phyloP scores from a whole-genome alignment of 2,797 vertebrate genomes.

The Enteromius trimaculatus region DNA sequence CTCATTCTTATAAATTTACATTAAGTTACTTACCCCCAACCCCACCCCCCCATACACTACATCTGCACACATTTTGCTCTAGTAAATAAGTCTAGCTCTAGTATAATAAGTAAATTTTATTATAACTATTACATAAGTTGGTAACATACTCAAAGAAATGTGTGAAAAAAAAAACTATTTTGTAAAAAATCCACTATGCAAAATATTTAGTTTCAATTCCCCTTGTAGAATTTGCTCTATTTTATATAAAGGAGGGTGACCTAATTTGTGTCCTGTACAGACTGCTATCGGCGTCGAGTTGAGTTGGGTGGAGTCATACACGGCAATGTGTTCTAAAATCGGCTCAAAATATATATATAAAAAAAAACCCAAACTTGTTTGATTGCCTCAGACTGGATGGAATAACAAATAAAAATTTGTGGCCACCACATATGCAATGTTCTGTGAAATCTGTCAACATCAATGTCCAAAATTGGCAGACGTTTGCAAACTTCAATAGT shows the following conservation, averaged over 20 bases:
- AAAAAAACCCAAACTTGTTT: neutral
- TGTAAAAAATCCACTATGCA: neutral
- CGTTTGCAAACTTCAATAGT: neutral
- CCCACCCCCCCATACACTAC: too few relatives aligned
- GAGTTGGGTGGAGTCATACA: neutral
- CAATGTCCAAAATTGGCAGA: neutral
- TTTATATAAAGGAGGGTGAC: neutral
- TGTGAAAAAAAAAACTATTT: too few relatives aligned
- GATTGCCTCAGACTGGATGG: neutral
- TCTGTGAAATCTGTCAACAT: neutral
- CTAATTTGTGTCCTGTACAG: neutral
- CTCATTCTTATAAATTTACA: too few relatives aligned
- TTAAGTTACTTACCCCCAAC: too few relatives aligned
- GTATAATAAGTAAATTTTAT: neutral
- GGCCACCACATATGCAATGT: neutral
- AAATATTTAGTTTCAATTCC: neutral
- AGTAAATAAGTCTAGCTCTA: too few relatives aligned
- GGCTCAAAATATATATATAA: neutral
- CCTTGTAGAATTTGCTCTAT: neutral
- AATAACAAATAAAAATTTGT: neutral
- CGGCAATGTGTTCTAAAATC: neutral
- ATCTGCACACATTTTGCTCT: neutral
- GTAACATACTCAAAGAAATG: neutral
- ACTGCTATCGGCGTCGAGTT: too few relatives aligned
- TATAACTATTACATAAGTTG: neutral